phyloP scores from a whole-genome alignment of 2,113 vertebrate genomes.

The Aramus guarauna region DNA sequence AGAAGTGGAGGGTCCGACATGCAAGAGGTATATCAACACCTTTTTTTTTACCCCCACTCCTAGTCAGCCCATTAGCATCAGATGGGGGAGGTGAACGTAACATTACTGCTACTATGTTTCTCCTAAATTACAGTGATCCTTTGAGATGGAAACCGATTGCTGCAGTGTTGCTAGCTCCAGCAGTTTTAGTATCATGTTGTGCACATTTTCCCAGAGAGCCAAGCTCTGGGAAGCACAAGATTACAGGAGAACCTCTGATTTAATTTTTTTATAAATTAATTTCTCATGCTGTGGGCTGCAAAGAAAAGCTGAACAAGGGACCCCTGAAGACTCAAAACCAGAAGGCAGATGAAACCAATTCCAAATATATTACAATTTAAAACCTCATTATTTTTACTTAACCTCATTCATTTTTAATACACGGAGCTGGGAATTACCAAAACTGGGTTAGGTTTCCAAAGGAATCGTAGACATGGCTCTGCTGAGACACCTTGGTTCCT shows the following conservation, averaged over 20 bases:
- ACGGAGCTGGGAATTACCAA: neutral
- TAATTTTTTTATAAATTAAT: neutral
- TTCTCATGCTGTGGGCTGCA: neutral
- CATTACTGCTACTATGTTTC: neutral
- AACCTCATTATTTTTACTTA: neutral
- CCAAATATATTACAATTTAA: neutral
- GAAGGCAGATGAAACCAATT: constrained; percentile 22
- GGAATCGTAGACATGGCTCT: neutral
- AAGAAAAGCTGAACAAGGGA: neutral
- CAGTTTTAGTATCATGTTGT: neutral
- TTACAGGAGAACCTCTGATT: neutral
- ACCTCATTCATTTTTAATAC: neutral
- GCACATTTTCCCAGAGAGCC: neutral
- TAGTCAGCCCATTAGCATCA: neutral
- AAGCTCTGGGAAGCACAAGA: neutral
- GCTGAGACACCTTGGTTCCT: neutral
- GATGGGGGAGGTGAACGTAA: neutral
- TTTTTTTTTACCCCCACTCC: neutral
- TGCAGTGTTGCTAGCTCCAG: neutral
- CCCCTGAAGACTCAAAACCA: neutral
- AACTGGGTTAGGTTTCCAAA: neutral
- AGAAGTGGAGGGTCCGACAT: neutral
- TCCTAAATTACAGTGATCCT: neutral
- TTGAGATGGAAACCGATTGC: neutral
- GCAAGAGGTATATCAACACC: neutral